Evolutionary conservation across 1,140 invertebrate species (phyloP).

Genomic region (Drosophila lacertosa): DNA sequence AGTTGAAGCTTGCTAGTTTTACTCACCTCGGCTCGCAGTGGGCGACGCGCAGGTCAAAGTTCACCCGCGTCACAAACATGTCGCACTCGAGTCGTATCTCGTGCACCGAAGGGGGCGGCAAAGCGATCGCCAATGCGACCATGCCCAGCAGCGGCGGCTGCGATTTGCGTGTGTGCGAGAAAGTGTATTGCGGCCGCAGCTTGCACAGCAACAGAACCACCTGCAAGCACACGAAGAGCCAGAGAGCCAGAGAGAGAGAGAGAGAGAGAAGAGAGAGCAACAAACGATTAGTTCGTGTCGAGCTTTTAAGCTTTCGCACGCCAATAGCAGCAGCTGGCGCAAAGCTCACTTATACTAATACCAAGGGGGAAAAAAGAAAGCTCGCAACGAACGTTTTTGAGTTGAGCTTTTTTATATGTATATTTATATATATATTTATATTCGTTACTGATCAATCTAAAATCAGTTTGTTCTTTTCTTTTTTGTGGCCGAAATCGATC

Average conservation of each 20-base stretch:
- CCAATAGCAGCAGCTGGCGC: background rate
- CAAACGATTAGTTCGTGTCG: no score
- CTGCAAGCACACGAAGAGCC: constrained; percentile 85
- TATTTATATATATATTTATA: constrained; percentile 32
- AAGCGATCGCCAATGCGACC: constrained; percentile 96
- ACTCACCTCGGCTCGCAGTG: constrained; percentile 97
- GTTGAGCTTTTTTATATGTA: background rate
- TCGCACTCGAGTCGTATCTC: constrained; percentile 97
- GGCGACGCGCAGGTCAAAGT: constrained; percentile 97
- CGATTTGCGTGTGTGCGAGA: constrained; percentile 93
- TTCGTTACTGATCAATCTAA: constrained; percentile 84
- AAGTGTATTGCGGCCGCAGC: constrained; percentile 95
- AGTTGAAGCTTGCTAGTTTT: rapidly evolving
- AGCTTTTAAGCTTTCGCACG: no score
- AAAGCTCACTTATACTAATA: constrained; percentile 2
- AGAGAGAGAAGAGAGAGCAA: no score
- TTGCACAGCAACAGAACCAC: constrained; percentile 96
- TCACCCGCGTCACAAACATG: constrained; percentile 98
- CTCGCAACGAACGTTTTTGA: no score
- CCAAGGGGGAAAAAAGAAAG: background rate
- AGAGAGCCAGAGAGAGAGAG: background rate
- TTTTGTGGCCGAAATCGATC: constrained; percentile 61
- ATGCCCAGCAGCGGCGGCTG: constrained; percentile 94
- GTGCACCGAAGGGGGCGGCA: constrained; percentile 97
- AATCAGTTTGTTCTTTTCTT: constrained; percentile 72